Base-by-base conservation (phyloP, 2,797 vertebrate species). In the Siniperca obscura region DNA sequence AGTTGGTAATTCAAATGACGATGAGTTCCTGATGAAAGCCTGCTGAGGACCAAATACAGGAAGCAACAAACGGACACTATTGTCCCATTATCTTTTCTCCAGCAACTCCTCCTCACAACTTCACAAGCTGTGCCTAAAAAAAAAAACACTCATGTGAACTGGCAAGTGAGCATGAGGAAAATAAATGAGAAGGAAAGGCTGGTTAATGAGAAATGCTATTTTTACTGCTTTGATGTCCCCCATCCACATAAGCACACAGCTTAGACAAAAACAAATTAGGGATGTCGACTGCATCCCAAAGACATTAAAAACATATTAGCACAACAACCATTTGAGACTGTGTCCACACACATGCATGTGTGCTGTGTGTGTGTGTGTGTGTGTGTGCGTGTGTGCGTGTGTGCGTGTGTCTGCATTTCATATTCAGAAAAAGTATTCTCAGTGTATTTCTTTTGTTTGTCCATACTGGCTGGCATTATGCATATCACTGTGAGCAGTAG, bases 301-400 rank as follows among this genome's bases (percentile, higher is more conserved):
- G 94, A 96, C 95, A 96, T 96, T 96, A 96, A 96, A 96, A 96
- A 96, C 95, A 96, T 96, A 96, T 96, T 96, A 96, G 93, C 83
- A 92, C 93, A 93, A 94, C 90, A 92, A 91, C 92, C 91, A 92
- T 93, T 95, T 87, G 91, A 95, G 93, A 92, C 91, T 70, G 80
- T 82, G 89, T 92, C 90, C 91, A 91, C 89, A 91, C 86, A 81
- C 81, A 78, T 85, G 82, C 86, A 88, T 74, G 80, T 77, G 76
- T 27, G 34, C 44, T 72, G 81, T 75, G 48, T 36, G 53, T 42
- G 61, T 57, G 40, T 9, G 2, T 40, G 7, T 44, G 13, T 44
- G 66, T 75, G 67, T 62, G 48, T 70, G 73, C 70, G 67, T 70
- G 75, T 46, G 61, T 36, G 53, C 42, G 57, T 48, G 76, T 72